These are phyloP conservation scores for Drosophila mojavensis DNA, from an alignment of 1,140 invertebrate genomes.

Conservation along the genomic window DNA sequence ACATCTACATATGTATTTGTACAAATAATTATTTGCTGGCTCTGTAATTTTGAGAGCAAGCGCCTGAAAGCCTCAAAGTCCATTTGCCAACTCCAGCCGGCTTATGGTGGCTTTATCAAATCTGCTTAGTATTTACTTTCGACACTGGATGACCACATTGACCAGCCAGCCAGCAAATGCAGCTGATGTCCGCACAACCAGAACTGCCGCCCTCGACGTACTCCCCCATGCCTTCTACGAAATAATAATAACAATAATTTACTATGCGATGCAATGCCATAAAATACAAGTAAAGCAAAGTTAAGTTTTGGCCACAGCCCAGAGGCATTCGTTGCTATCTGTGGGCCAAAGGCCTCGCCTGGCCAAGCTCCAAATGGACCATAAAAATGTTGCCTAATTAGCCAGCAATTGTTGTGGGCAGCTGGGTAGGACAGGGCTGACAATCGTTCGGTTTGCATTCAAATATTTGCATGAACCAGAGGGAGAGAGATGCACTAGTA, in stretches of 20 bases:
- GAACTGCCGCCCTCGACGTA: neutral
- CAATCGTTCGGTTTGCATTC: conserved; percentile 43
- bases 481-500: conserved; percentile 6
- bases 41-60: conserved; percentile 55
- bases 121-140: conserved; percentile 70
- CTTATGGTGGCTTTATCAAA: conserved; percentile 42
- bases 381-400: conserved; percentile 71
- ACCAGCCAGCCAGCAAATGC: conserved; percentile 45
- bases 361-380: neutral
- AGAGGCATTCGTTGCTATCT: conserved; percentile 1
- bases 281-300: conserved; percentile 47
- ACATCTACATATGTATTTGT: conserved; percentile 6
- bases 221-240: neutral
- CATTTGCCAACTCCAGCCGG: conserved; percentile 33
- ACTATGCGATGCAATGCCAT: conserved; percentile 68
- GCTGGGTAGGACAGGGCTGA: conserved; percentile 30
- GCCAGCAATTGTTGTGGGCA: conserved; percentile 45
- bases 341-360: conserved; percentile 25
- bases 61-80: conserved; percentile 55
- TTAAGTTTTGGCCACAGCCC: conserved; percentile 6
- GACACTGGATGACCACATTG: conserved; percentile 67
- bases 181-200: conserved; percentile 42
- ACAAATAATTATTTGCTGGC: conserved; percentile 70
- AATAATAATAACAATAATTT: conserved; percentile 78
- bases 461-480: conserved; percentile 54